These are phyloP conservation scores for Chelon auratus DNA, from an alignment of 2,797 vertebrate genomes.

Conservation along the genomic window DNA sequence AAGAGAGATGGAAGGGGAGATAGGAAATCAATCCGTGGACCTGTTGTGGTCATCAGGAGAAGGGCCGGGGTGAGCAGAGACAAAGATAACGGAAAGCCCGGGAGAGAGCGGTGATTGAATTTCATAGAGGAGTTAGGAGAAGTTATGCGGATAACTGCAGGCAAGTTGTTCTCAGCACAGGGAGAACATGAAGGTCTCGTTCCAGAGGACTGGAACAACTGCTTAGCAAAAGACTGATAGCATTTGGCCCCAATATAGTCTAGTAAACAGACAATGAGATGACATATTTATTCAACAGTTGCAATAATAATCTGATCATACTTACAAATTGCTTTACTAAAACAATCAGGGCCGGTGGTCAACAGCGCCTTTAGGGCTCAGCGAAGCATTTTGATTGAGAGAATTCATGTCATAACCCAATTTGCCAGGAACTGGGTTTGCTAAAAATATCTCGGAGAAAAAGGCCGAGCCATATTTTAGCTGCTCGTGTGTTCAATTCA, in stretches of 20 bases:
- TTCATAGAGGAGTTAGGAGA: constrained; percentile 22
- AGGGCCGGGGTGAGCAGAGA: constrained; percentile 25
- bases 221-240: constrained; percentile 7
- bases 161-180: neutral
- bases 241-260: constrained; percentile 15
- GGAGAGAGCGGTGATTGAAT: constrained; percentile 23
- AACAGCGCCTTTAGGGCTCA: constrained; percentile 1
- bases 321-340: constrained; percentile 2
- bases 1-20: constrained; percentile 48
- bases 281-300: constrained; percentile 47
- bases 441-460: constrained; percentile 69
- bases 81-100: constrained; percentile 33
- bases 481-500: constrained; percentile 56
- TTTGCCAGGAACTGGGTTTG: constrained; percentile 59
- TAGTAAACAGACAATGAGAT: constrained; percentile 22
- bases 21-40: constrained; percentile 68
- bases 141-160: constrained; percentile 13
- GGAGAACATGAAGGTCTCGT: neutral
- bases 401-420: constrained; percentile 42
- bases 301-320: constrained; percentile 26
- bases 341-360: constrained; percentile 10
- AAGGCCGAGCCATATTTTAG: constrained; percentile 52
- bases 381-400: constrained; percentile 29
- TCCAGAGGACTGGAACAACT: constrained; percentile 12
- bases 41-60: constrained; percentile 52